Conservation (phyloP, 2,113 vertebrate species). For the Tamias sibiricus region DNA sequence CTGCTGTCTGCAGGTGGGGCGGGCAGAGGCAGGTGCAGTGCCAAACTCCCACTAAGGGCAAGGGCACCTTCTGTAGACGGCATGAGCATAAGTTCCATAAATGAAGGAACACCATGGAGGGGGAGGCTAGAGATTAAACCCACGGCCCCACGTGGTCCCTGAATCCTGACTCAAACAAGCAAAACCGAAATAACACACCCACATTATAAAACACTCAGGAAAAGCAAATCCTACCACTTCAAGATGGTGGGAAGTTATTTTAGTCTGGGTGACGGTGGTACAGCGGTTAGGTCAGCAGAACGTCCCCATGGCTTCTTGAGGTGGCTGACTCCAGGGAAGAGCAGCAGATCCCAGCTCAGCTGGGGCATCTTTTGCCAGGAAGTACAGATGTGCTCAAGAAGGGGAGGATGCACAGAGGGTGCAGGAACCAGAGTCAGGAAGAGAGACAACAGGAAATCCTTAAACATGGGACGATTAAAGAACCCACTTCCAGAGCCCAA, state of each 20-base stretch:
- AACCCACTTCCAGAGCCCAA: not conserved
- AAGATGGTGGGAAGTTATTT: not conserved
- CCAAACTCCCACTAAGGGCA: not conserved
- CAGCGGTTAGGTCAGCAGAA: not conserved
- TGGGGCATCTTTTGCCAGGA: not conserved
- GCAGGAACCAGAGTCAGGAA: too few relatives aligned
- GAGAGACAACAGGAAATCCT: not conserved
- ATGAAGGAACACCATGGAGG: not conserved
- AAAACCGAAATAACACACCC: not conserved
- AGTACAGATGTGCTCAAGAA: not conserved
- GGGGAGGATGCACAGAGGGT: not conserved
- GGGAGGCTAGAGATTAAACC: not conserved
- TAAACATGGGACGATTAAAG: not conserved
- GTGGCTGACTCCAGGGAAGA: not conserved
- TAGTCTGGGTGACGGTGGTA: not conserved
- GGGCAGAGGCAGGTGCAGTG: not conserved
- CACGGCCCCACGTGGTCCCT: fast-evolving
- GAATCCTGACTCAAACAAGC: not conserved
- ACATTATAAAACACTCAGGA: too few relatives aligned
- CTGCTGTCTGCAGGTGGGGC: too few relatives aligned
- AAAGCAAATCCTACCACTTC: not conserved
- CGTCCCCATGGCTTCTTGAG: not conserved
- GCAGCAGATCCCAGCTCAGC: not conserved
- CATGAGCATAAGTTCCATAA: too few relatives aligned
- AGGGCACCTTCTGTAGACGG: not conserved